Evolutionary conservation across 2,797 vertebrate species (phyloP), one percentile per base, ranked within the genome.

Genomic region (Tadarida brasiliensis): DNA sequence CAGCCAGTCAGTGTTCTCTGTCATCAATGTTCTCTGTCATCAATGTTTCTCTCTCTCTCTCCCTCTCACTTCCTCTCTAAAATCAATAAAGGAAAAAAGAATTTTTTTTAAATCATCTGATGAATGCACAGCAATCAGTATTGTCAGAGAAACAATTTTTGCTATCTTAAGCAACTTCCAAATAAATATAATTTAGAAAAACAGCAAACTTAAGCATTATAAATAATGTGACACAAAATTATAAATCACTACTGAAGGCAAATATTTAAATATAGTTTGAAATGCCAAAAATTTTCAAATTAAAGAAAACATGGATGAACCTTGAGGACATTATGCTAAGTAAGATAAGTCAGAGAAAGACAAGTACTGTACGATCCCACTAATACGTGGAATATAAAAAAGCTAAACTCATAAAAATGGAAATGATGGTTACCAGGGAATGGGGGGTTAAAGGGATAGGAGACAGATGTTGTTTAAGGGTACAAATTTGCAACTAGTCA

Each of bases 101-200:
- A 44, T 44, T 5, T 44, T 44, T 44, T 44, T 44, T 44, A 44
- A 44, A 44, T 44, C 39, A 44, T 44, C 39, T 44, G 7, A 44
- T 44, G 56, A 87, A 67, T 80, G n/a, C 28, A 94, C 20, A 85
- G 39, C 67, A 67, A 30, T 88, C 47, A 59, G 26, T 49, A 73
- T 16, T 74, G 57, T 30, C 22, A 47, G 14, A 71, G 47, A 70
- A 84, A 59, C 39, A 74, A 85, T 76, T 61, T 56, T 44, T 47
- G 11, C 15, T 73, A 65, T 28, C 47, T 71, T 71, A 80, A 84
- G 44, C n/a, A 26, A 51, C 24, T 77, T 82, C 39, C 74, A 44
- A 44, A 44, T 4, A 61, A 26, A 54, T 24, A 19, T 86, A 94
- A 74, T 81, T 87, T n/a, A 73, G 22, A 57, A 96, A 81, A 97